These are phyloP conservation scores for Eupithecia dodoneata DNA, from an alignment of 2,888 invertebrate species.

Conservation along the genomic window DNA sequence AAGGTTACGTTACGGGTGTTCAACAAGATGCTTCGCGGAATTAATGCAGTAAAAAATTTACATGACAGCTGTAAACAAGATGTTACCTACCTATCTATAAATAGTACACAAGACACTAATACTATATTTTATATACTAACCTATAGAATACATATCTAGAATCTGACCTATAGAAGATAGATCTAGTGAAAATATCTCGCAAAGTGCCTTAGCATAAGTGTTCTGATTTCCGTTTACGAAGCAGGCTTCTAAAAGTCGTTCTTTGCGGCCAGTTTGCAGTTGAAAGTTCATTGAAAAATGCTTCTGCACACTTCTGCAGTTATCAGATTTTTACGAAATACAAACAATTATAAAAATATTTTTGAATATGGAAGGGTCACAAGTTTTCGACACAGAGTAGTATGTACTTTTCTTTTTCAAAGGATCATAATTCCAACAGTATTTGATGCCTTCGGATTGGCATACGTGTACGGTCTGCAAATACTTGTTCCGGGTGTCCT, in stretches of 20 bases:
- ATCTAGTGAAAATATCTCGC: not conserved
- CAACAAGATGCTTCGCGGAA: conserved; percentile 11
- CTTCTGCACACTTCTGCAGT: not conserved
- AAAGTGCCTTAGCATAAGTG: not conserved
- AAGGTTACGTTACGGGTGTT: conserved; percentile 24
- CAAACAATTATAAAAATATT: not conserved
- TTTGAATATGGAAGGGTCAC: not conserved
- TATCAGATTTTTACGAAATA: not conserved
- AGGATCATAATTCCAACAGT: too few species aligned
- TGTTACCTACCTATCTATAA: not conserved
- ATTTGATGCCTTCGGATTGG: too few species aligned
- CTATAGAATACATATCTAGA: too few species aligned
- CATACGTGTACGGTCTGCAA: too few species aligned
- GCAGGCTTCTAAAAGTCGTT: not conserved
- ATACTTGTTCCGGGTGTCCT: too few species aligned
- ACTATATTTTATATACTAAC: not conserved
- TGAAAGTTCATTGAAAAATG: not conserved
- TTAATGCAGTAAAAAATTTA: not conserved
- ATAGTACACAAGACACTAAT: not conserved
- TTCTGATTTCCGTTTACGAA: not conserved
- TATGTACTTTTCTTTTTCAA: too few species aligned
- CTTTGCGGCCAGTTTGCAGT: not conserved
- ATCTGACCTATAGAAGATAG: not conserved
- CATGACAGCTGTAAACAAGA: not conserved
- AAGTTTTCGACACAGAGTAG: not conserved